phyloP scores from a whole-genome alignment of 2,888 invertebrate genomes.

The Meandrusa payeni region DNA sequence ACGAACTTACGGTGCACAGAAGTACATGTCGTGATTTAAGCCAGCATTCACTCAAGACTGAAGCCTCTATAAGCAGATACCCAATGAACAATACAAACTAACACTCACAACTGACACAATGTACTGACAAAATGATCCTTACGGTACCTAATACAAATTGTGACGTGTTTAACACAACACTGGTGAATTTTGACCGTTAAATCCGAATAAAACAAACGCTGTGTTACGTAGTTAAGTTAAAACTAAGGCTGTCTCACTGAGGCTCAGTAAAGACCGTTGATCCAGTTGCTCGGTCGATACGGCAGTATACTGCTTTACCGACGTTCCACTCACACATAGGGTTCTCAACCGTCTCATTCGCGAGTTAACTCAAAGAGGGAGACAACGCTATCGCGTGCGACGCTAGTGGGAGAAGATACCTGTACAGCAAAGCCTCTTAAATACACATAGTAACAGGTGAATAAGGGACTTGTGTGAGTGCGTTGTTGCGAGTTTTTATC shows the following conservation, averaged over 20 bases:
- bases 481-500: conserved; percentile 38
- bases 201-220: conserved; percentile 59
- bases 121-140: conserved; percentile 47
- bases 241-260: conserved; percentile 74
- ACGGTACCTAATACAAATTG: conserved; percentile 40
- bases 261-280: conserved; percentile 76
- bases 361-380: conserved; percentile 34
- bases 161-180: conserved; percentile 63
- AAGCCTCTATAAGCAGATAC: conserved; percentile 52
- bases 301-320: conserved; percentile 69
- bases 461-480: conserved; percentile 62
- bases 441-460: conserved; percentile 74
- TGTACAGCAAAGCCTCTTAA: conserved; percentile 63
- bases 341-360: conserved; percentile 43
- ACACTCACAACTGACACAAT: conserved; percentile 41
- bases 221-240: conserved; percentile 66
- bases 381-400: conserved; percentile 47
- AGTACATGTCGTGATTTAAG: conserved; percentile 70
- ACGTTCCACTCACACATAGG: conserved; percentile 40
- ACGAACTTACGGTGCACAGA: conserved; percentile 66
- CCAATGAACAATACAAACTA: conserved; percentile 38
- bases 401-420: conserved; percentile 62
- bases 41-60: conserved; percentile 61
- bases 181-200: conserved; percentile 54
- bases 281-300: conserved; percentile 71